phyloP scores from a whole-genome alignment of 2,113 vertebrate genomes.

The Agelaius tricolor region DNA sequence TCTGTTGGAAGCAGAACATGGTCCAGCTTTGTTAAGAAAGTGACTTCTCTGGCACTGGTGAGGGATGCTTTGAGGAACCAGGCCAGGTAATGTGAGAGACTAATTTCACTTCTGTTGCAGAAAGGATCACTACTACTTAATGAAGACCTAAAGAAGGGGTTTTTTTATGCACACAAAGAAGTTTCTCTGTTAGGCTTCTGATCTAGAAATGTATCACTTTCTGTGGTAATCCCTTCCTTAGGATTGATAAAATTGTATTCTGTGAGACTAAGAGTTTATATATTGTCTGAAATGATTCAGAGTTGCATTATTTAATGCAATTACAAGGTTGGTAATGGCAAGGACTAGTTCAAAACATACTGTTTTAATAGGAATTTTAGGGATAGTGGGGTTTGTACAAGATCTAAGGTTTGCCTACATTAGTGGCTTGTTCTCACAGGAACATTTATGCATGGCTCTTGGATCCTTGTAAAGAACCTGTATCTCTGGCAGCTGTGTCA shows the following conservation, averaged over 20 bases:
- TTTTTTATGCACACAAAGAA: not conserved
- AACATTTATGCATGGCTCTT: not conserved
- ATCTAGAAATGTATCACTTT: not conserved
- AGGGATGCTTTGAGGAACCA: not conserved
- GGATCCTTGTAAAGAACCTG: not conserved
- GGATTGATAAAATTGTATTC: not conserved
- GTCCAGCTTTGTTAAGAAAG: not conserved
- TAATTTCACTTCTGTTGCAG: not conserved
- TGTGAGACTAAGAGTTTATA: not conserved
- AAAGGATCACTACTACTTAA: not conserved
- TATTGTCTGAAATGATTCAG: not conserved
- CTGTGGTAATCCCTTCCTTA: not conserved
- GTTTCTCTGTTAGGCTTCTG: not conserved
- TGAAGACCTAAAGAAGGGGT: not conserved
- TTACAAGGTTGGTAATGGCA: not conserved
- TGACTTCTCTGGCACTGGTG: not conserved
- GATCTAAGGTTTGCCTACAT: not conserved
- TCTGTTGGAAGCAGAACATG: not conserved
- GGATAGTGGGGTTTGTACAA: not conserved
- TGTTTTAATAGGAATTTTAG: not conserved
- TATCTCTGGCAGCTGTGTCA: not conserved
- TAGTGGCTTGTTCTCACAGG: not conserved
- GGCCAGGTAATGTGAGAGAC: not conserved
- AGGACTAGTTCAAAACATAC: not conserved
- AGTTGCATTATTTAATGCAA: not conserved